Evolutionary conservation across 1,140 invertebrate genomes (phyloP).

Genomic region (Physella acuta): DNA sequence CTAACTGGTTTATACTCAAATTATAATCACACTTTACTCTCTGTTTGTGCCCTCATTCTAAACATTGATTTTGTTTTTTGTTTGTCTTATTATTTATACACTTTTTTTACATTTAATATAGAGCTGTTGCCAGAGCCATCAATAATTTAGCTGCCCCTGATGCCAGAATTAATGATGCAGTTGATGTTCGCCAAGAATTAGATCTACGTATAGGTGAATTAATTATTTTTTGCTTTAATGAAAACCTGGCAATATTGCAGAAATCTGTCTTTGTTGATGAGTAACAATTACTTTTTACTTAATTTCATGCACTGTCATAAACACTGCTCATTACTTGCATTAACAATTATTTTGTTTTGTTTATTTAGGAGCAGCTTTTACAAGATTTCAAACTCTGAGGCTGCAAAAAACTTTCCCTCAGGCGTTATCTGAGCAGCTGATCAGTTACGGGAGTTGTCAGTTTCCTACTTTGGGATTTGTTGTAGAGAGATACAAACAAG

Average conservation of each 20-base stretch:
- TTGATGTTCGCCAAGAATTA: constrained; percentile 90
- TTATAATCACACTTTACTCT: too few species aligned
- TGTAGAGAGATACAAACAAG: constrained; percentile 96
- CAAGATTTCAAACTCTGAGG: constrained; percentile 94
- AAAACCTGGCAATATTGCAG: not conserved
- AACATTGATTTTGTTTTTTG: too few species aligned
- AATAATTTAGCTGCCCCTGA: constrained; percentile 79
- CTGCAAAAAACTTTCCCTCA: constrained; percentile 82
- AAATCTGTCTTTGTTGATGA: too few species aligned
- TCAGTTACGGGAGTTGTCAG: constrained; percentile 99
- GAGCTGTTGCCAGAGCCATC: constrained; percentile 79
- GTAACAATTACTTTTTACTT: too few species aligned
- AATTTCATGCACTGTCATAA: too few species aligned
- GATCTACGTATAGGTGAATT: constrained; percentile 91
- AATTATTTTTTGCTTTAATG: not conserved
- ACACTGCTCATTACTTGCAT: too few species aligned
- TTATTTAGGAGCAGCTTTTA: constrained; percentile 85
- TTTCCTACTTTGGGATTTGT: constrained; percentile 99
- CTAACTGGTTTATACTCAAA: too few species aligned
- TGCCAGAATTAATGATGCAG: constrained; percentile 85
- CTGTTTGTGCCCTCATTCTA: too few species aligned
- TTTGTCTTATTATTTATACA: too few species aligned
- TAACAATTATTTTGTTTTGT: too few species aligned
- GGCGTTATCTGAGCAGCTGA: constrained; percentile 72
- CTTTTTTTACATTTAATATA: too few species aligned